Evolutionary conservation across 2,797 vertebrate species (phyloP).

Genomic region (Chrysocyon brachyurus): DNA sequence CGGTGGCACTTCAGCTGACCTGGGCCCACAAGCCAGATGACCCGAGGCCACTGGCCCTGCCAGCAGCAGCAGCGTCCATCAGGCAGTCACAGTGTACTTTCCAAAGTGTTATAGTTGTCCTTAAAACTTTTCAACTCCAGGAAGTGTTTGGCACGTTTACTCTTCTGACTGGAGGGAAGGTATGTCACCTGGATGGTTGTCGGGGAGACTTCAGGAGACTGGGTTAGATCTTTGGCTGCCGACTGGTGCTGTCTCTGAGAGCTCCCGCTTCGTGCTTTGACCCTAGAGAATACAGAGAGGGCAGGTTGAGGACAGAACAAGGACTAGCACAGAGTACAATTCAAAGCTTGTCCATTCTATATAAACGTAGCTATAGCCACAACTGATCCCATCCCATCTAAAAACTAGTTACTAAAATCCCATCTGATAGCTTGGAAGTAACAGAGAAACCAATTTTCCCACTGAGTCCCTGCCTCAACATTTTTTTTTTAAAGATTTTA

Average conservation of each 20-base stretch:
- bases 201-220: conserved; percentile 89
- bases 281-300: conserved; percentile 86
- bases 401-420: conserved; percentile 51
- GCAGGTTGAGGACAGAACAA: not conserved
- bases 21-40: not conserved
- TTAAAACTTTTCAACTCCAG: conserved; percentile 99
- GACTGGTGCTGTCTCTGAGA: conserved; percentile 94
- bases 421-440: conserved; percentile 8
- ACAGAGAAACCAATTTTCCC: not conserved
- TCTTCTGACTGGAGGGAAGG: conserved; percentile 95
- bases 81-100: conserved; percentile 93
- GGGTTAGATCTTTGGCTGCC: conserved; percentile 95
- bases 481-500: not conserved
- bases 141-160: conserved; percentile 96
- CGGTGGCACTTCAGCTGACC: not conserved
- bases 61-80: not conserved
- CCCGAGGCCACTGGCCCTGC: not conserved
- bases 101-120: conserved; percentile 98
- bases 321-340: not conserved
- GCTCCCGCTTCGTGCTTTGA: conserved; percentile 91
- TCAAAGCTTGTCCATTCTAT: not conserved
- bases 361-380: not conserved
- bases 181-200: conserved; percentile 95
- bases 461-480: not conserved
- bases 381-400: not conserved